These are phyloP conservation scores for Onychorhynchus coronatus DNA, from an alignment of 2,113 vertebrate genomes.

Conservation along the genomic window DNA sequence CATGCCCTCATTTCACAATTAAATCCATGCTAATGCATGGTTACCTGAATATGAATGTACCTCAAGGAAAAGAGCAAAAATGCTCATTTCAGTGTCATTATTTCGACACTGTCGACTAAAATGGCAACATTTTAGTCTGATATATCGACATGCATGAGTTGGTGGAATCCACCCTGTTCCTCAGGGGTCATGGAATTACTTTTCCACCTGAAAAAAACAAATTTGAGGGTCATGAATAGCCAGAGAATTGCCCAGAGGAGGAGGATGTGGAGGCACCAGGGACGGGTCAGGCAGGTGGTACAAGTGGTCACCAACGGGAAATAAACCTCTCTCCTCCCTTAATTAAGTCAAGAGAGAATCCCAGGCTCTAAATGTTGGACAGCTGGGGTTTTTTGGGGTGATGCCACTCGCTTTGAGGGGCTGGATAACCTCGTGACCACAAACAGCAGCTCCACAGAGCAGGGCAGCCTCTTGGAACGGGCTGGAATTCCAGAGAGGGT, in stretches of 20 bases:
- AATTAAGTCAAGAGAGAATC: not conserved
- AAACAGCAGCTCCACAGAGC: not conserved
- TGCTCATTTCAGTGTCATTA: not conserved
- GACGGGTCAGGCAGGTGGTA: not conserved
- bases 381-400: not conserved
- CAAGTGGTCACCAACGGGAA: not conserved
- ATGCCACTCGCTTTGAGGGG: too few relatives aligned
- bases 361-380: not conserved
- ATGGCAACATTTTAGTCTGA: not conserved
- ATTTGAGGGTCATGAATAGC: not conserved
- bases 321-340: not conserved
- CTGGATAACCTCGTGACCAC: not conserved
- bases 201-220: not conserved
- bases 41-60: not conserved
- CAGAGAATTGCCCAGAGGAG: not conserved
- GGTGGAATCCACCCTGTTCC: fast-evolving
- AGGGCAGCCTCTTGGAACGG: not conserved
- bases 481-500: too few relatives aligned
- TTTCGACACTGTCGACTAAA: too few relatives aligned
- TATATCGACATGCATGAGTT: fast-evolving
- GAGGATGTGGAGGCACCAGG: not conserved
- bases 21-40: not conserved
- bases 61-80: not conserved
- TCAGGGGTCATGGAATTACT: not conserved
- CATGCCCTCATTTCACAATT: not conserved